Conservation (phyloP, 1,140 invertebrate species). For the Lepeophtheirus salmonis region DNA sequence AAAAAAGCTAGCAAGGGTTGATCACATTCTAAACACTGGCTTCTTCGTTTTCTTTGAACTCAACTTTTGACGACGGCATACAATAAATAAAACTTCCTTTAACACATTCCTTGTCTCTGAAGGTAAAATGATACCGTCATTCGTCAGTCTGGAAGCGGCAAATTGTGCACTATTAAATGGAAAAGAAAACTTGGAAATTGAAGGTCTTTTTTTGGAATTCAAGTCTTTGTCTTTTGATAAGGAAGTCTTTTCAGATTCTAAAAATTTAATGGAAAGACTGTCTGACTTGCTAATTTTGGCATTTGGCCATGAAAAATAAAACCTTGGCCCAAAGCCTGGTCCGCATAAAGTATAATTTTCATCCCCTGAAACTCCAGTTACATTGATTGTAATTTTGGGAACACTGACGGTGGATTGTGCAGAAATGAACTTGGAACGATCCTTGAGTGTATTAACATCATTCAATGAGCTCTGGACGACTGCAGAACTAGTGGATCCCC, state of each 20-base stretch:
- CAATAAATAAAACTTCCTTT: not conserved
- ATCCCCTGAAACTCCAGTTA: not conserved
- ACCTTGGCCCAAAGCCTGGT: not conserved
- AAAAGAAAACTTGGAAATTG: not conserved
- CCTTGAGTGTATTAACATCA: not conserved
- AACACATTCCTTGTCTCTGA: not conserved
- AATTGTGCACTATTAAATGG: slow-evolving; percentile 2
- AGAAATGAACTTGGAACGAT: slow-evolving; percentile 7
- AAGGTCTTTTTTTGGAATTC: not conserved
- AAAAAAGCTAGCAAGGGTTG: too few species aligned
- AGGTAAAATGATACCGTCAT: slow-evolving; percentile 9
- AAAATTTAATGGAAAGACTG: not conserved
- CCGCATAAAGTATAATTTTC: slow-evolving; percentile 10
- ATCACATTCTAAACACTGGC: not conserved
- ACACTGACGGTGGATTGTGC: not conserved
- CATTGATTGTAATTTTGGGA: slow-evolving; percentile 6
- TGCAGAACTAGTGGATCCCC: not conserved
- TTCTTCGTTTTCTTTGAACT: not conserved
- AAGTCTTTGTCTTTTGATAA: not conserved
- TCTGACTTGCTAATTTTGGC: not conserved
- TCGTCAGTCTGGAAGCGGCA: not conserved
- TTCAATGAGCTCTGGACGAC: not conserved
- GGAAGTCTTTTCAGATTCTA: too few species aligned
- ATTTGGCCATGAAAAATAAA: slow-evolving; percentile 1
- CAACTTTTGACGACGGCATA: not conserved